These are phyloP conservation scores for Acheta domesticus DNA, from an alignment of 2,888 invertebrate species.

Conservation along the genomic window DNA sequence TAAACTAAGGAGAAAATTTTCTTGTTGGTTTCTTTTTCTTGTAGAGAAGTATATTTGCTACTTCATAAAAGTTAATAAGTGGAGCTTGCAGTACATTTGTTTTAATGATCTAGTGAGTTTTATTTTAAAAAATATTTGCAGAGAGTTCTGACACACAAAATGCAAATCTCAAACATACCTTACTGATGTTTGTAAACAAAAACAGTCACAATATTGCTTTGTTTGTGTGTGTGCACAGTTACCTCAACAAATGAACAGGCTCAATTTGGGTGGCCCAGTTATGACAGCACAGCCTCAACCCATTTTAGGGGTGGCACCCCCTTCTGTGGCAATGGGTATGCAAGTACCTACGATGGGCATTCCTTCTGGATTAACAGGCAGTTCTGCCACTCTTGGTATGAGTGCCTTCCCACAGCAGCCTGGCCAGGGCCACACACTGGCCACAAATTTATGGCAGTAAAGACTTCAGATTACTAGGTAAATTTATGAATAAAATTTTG, in stretches of 20 bases:
- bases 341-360: slow-evolving; percentile 5
- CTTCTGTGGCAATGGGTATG: slow-evolving; percentile 23
- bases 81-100: too few species aligned
- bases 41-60: too few species aligned
- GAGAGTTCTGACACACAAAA: too few species aligned
- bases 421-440: slow-evolving; percentile 39
- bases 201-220: slow-evolving; percentile 10
- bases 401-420: slow-evolving; percentile 31
- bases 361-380: slow-evolving; percentile 21
- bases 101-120: too few species aligned
- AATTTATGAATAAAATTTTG: neutral
- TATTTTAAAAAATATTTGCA: too few species aligned
- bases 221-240: slow-evolving; percentile 29
- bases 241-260: slow-evolving; percentile 39
- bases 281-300: slow-evolving; percentile 27
- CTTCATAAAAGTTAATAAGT: too few species aligned
- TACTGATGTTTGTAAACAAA: too few species aligned
- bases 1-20: too few species aligned
- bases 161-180: too few species aligned
- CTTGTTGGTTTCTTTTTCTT: too few species aligned
- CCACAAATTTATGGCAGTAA: slow-evolving; percentile 42
- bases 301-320: slow-evolving; percentile 24
- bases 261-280: slow-evolving; percentile 36
- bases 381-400: slow-evolving; percentile 28
- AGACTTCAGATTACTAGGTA: neutral